Conservation (phyloP, 2,113 vertebrate species). For the Aegotheles bennettii region DNA sequence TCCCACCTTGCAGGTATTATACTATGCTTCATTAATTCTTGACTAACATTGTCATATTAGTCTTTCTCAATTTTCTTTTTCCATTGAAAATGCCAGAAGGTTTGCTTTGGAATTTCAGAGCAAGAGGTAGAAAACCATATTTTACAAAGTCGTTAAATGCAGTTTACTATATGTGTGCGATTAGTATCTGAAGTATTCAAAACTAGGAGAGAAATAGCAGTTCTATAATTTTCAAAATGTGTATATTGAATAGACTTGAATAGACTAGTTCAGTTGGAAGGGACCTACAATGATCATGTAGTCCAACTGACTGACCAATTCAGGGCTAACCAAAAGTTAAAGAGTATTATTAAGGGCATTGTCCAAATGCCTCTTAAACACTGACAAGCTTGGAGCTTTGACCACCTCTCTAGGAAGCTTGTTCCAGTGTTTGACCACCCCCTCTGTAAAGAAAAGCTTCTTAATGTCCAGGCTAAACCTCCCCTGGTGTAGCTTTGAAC, state of each 20-base stretch:
- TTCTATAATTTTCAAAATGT: neutral
- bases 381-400: neutral
- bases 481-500: neutral
- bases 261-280: neutral
- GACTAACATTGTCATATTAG: neutral
- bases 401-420: neutral
- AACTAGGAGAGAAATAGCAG: neutral
- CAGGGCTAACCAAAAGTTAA: neutral
- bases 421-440: neutral
- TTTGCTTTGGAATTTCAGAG: neutral
- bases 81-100: neutral
- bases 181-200: neutral
- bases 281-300: neutral
- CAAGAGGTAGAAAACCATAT: neutral
- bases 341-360: neutral
- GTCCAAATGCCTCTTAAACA: neutral
- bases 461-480: neutral
- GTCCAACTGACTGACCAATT: neutral
- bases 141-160: neutral
- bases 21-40: neutral
- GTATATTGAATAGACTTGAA: neutral
- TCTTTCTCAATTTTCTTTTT: neutral
- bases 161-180: neutral
- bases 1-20: conserved; percentile 91
- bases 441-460: neutral